Evolutionary conservation across 2,888 invertebrate genomes (phyloP).

Genomic region (Tenthredo amoena): DNA sequence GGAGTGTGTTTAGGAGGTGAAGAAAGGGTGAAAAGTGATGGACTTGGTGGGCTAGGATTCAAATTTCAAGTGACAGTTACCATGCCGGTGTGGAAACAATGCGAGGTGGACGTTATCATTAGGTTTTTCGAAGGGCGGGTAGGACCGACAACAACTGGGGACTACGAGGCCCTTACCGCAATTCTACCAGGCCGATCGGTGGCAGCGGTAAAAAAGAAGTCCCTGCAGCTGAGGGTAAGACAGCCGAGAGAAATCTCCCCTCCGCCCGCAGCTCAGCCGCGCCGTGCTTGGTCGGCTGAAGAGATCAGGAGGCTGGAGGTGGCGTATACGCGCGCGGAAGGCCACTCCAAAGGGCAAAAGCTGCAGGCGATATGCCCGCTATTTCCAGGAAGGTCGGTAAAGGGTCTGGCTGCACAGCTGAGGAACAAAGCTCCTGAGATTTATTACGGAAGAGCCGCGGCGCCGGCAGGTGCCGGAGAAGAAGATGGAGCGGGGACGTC

Average conservation of each 20-base stretch:
- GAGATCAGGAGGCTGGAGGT: neutral
- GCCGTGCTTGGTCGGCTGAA: neutral
- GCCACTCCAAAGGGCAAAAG: neutral
- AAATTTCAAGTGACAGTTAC: conserved; percentile 78
- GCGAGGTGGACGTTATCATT: neutral
- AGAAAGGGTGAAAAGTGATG: neutral
- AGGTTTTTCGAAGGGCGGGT: neutral
- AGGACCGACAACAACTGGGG: neutral
- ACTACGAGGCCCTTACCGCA: neutral
- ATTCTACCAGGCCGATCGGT: neutral
- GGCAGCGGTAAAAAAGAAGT: conserved; percentile 2
- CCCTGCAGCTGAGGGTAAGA: neutral
- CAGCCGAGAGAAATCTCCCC: too few species aligned
- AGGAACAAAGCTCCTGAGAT: neutral
- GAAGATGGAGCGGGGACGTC: too few species aligned
- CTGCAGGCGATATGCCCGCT: neutral
- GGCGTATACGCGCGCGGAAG: neutral
- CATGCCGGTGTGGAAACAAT: neutral
- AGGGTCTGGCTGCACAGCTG: neutral
- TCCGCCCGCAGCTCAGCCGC: neutral
- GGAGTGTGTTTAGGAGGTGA: neutral
- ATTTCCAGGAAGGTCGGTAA: neutral
- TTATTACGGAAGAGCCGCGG: neutral
- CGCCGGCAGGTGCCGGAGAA: too few species aligned
- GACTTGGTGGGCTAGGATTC: neutral